Evolutionary conservation across 2,113 vertebrate species (phyloP), one percentile per base, ranked within the genome.

Genomic region (Phrynocephalus versicolor): DNA sequence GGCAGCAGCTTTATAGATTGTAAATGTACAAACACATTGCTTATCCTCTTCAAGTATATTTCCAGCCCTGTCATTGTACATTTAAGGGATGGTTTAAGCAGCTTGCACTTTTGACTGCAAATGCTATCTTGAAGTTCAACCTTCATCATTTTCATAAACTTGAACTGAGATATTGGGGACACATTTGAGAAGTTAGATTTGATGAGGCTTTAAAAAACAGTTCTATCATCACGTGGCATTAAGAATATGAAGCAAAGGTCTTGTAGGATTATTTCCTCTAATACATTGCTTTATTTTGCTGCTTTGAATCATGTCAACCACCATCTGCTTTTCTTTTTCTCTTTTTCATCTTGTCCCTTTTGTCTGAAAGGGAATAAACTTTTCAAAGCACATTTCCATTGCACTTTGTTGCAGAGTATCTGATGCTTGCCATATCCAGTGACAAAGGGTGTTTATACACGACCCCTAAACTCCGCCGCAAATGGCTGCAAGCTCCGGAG

Each of bases 41-140:
- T 91, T 79, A 57, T 85, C 88, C 79, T 27, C 87, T 72, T 81
- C 6, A n/a, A 93, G 90, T 79, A 80, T 85, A 76, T 84, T 81
- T 88, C 73, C 82, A 85, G 2, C 81, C 51, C 83, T 82, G 83
- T 5, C 83, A 79, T 57, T 1, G 57, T 64, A n/a, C 62, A 15
- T 25, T 51, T 37, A 87, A 89, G 79, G 62, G 81, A 55, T 18
- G 25, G 25, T 33, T 84, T 82, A 70, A 85, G 77, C 75, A 69
- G 70, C 71, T 89, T 84, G 58, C 39, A 76, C 55, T 84, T 88
- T 79, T 71, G 65, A 71, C 73, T 79, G 79, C 76, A 76, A 81
- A 83, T 45, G 12, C 74, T 74, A 0, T 37, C 0, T 0, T 78
- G 64, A 87, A 37, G 64, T 0, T 35, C 58, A 57, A 57, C 58